Evolutionary conservation across 35 echinoderm and acorn worm genomes (phyloP).

Genomic region (Hemicentrotus pulcherrimus): DNA sequence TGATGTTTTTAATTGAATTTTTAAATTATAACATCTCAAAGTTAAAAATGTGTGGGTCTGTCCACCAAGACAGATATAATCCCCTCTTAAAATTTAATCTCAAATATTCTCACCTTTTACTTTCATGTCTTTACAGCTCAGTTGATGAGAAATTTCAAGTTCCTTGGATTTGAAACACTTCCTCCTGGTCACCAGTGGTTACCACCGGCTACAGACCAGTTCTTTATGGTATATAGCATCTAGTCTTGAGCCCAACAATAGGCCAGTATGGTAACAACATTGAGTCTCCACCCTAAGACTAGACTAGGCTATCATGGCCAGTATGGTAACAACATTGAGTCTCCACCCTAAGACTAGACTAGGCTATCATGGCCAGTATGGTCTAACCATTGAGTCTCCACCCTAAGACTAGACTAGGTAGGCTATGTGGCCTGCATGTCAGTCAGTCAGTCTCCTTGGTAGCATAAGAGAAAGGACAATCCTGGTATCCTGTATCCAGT

Average conservation of each 20-base stretch:
- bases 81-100: too few species aligned
- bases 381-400: neutral
- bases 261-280: neutral
- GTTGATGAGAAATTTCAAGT: conserved; percentile 73
- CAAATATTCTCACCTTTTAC: too few species aligned
- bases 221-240: conserved; percentile 71
- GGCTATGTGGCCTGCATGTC: neutral
- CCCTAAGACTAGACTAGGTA: neutral
- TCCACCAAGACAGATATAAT: too few species aligned
- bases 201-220: conserved; percentile 37
- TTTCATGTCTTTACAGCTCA: conserved; percentile 56
- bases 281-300: neutral
- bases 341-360: neutral
- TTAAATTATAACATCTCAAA: too few species aligned
- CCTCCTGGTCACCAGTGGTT: conserved; percentile 52
- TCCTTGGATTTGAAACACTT: conserved; percentile 65
- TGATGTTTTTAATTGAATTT: too few species aligned
- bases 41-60: too few species aligned
- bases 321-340: neutral
- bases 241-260: neutral
- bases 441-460: too few species aligned
- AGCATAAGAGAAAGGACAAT: too few species aligned
- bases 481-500: too few species aligned
- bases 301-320: neutral
- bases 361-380: neutral